A percentile compares a stretch with the other conserved stretches of the same genome.
Conservation (phyloP, 2,113 vertebrate species). For the Leucopternis melanops region DNA sequence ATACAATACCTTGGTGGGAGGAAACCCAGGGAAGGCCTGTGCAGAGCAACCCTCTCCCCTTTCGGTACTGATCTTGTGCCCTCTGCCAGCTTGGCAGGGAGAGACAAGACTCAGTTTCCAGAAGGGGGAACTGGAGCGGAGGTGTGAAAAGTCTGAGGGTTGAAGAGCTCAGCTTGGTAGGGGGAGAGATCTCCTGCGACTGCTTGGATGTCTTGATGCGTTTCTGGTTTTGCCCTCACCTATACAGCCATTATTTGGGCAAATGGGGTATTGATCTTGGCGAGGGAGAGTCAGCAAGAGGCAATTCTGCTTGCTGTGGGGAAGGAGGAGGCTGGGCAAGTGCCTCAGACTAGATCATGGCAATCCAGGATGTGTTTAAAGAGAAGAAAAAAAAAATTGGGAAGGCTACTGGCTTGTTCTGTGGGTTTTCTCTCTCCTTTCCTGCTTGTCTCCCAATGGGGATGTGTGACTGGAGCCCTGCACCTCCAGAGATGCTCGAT, state of each 20-base stretch:
- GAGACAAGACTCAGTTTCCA: neutral
- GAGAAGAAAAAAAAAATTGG: neutral
- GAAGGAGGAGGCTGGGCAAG: neutral
- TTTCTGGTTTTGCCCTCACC: neutral
- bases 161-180: neutral
- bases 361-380: neutral
- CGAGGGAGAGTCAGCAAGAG: neutral
- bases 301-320: neutral
- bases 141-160: neutral
- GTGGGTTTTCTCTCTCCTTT: neutral
- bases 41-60: neutral
- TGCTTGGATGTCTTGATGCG: fast-evolving
- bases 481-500: neutral
- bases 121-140: neutral
- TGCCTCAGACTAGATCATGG: neutral
- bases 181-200: neutral
- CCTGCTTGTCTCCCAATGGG: neutral
- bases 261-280: neutral
- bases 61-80: neutral
- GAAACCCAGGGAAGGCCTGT: fast-evolving
- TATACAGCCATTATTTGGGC: neutral
- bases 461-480: neutral
- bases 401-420: neutral
- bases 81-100: neutral
- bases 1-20: neutral